phyloP scores from a whole-genome alignment of 1,140 invertebrate species.

The Argopecten irradians region DNA sequence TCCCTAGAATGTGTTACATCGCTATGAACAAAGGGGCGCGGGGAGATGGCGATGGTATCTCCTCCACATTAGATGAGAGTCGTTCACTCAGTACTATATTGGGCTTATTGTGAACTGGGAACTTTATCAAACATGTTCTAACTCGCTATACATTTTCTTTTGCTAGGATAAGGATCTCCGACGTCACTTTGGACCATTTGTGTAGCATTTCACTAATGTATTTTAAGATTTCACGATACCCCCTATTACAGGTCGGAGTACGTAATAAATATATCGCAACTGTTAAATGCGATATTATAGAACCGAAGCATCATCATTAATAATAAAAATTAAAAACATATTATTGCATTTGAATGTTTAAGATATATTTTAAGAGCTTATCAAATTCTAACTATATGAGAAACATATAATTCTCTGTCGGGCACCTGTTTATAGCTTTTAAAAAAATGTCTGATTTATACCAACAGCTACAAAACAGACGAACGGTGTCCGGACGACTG shows the following conservation, averaged over 20 bases:
- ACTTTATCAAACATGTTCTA: not conserved
- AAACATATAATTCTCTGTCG: not conserved
- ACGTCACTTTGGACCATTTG: not conserved
- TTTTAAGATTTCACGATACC: not conserved
- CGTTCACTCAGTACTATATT: not conserved
- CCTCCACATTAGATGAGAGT: not conserved
- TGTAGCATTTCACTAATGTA: not conserved
- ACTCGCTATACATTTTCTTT: not conserved
- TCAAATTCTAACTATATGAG: not conserved
- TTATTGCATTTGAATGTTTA: constrained; percentile 1
- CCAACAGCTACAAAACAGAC: too few relatives aligned
- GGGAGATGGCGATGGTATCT: not conserved
- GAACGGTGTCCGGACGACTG: not conserved
- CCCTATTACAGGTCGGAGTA: not conserved
- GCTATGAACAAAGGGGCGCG: not conserved
- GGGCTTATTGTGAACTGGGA: not conserved
- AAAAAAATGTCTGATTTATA: not conserved
- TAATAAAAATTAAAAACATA: not conserved
- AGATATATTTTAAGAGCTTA: not conserved
- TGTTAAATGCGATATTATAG: not conserved
- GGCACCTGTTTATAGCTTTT: not conserved
- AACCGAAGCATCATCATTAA: not conserved
- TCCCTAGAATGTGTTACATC: not conserved
- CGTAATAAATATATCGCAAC: not conserved
- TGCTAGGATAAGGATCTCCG: not conserved